Percentiles rank a stretch among this genome's conserved stretches.
Evolutionary conservation across 92 coral and sea anemone species (phyloP).

Genomic region (Paramuricea clavata): DNA sequence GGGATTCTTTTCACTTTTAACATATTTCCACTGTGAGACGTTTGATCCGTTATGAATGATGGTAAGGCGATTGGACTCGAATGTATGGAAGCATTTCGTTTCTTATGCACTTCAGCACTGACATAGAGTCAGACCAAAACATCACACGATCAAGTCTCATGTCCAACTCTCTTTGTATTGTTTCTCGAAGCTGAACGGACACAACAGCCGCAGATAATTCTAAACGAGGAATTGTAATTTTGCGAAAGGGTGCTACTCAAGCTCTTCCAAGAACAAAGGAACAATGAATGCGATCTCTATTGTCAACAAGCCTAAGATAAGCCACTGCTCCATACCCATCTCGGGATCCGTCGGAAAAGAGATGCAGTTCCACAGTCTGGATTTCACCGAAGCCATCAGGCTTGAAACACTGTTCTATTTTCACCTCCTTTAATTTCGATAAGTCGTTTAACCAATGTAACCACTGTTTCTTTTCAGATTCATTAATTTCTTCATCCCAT

Average conservation of each 20-base stretch:
- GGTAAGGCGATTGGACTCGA: too few species aligned
- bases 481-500: neutral
- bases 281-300: neutral
- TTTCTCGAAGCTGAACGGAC: constrained; percentile 18
- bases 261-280: constrained; percentile 61
- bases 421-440: neutral
- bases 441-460: neutral
- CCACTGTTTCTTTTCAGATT: neutral
- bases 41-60: constrained; percentile 34
- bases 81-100: too few species aligned
- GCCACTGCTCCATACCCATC: constrained; percentile 7
- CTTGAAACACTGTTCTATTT: neutral
- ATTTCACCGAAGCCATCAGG: neutral
- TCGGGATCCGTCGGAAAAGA: constrained; percentile 19
- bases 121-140: constrained; percentile 39
- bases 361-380: neutral
- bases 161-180: constrained; percentile 1
- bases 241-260: constrained; percentile 49
- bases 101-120: constrained; percentile 38
- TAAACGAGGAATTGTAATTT: constrained; percentile 56
- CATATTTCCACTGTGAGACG: constrained; percentile 34
- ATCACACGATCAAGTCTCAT: neutral
- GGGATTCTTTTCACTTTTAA: constrained; percentile 27
- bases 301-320: neutral
- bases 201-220: constrained; percentile 57